Base-by-base conservation (phyloP, 2,888 invertebrate species). In the Cephus pygmeus region DNA sequence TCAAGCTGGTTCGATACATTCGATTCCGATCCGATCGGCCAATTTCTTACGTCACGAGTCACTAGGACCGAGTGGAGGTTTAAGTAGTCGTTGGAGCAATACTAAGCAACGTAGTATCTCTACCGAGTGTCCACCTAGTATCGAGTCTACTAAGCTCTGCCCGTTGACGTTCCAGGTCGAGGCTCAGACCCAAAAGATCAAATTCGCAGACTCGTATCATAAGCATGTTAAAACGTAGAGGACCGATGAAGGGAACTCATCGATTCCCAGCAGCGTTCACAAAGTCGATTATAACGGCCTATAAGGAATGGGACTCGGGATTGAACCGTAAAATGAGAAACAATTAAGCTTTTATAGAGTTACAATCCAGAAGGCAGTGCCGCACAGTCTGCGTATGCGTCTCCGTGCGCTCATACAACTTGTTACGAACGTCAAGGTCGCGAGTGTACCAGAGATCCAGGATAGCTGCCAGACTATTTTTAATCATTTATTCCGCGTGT, bases 291-390 rank as follows among this genome's bases (percentile, higher is more conserved):
- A 33, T 9, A 35, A 33, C 11, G 15, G 15, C 73, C 73, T 84
- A 85, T 85, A 84, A 86, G 84, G 84, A 83, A 79, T 81, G 83
- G 83, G 82, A 80, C 73, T 73, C 76, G 56, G 69, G 76, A 88
- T 89, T 86, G 88, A 88, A 88, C 87, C 88, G 87, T 88, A 88
- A 89, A 89, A 88, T 87, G 88, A 89, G 88, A 88, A 90, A 88
- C 89, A 88, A 90, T 90, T 89, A 89, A 89, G 86, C 88, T 89
- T 88, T 89, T 86, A 87, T 88, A 87, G 88, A 88, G 86, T 87
- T 86, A 85, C 86, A 86, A 89, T 87, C 85, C 84, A 77, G 83
- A 82, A 83, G 87, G 78, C 78, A 77, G 78, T 80, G 80, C 73
- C 73, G 77, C 68, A 56, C 77, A 35, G 40, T 40, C 40, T 40